Base-by-base conservation (phyloP, 1,140 invertebrate species). In the Bicyclus anynana region DNA sequence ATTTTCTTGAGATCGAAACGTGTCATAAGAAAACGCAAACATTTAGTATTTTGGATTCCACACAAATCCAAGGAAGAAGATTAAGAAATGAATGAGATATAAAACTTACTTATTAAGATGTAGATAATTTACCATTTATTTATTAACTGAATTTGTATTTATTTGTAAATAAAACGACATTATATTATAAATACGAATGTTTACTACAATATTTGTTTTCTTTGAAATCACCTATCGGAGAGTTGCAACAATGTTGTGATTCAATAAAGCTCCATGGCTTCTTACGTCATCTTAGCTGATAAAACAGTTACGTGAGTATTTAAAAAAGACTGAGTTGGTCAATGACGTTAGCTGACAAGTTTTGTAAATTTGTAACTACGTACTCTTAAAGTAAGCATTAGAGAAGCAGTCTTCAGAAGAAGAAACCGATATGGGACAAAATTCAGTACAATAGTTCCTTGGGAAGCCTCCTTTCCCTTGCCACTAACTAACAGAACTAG, bases 91-190 rank as follows among this genome's bases (percentile, higher is more conserved):
- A 87, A 33, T 84, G 85, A 86, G 84, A 88, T 88, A 86, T 86
- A 85, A 85, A 86, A 79, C 80, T 85, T 85, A 86, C 80, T 85
- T 85, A 86, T 84, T 88, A 88, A 88, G 82, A 81, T 88, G 85
- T 88, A 88, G 85, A 88, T 88, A 88, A 88, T 87, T 87, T 88
- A 88, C 85, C 85, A 88, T 88, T 88, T 88, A 88, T 88, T 88
- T 88, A 88, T 88, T 86, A 88, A 86, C 83, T 86, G 80, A 88
- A 85, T 86, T 88, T 88, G 85, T 88, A 86, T 88, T 88, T 88
- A 88, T 88, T 88, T 88, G 83, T 86, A 88, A 86, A 88, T 88
- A 88, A 88, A 88, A 85, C 77, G 74, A 85, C 77, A 87, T 84
- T 84, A 88, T 86, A 87, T 87, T 88, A 88, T 88, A 88, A 85